Conservation (phyloP, 2,888 invertebrate genomes). For the Ectropis crepuscularia region DNA sequence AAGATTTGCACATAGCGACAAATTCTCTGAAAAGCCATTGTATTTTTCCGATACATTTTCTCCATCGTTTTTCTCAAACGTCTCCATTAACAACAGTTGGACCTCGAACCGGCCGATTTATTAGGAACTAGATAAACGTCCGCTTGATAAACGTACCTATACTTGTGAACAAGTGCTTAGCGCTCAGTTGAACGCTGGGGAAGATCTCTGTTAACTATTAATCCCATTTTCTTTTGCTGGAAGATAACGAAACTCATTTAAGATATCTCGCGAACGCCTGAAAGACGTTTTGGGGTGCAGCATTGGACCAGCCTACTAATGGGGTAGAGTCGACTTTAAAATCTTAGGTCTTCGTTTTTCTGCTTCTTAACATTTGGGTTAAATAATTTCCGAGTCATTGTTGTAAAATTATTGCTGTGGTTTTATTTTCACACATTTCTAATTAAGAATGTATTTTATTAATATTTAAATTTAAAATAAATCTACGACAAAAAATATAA, state of each 20-base stretch:
- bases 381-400: too few relatives aligned
- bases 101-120: slow-evolving; percentile 43
- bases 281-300: slow-evolving; percentile 80
- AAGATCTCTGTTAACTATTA: slow-evolving; percentile 79
- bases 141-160: slow-evolving; percentile 34
- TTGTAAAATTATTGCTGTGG: too few relatives aligned
- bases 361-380: too few relatives aligned
- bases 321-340: slow-evolving; percentile 33
- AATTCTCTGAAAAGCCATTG: slow-evolving; percentile 2
- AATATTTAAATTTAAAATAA: too few relatives aligned
- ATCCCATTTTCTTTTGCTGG: slow-evolving; percentile 78
- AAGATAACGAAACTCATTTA: slow-evolving; percentile 84
- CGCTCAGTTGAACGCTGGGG: slow-evolving; percentile 64
- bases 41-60: slow-evolving; percentile 16
- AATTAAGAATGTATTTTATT: too few relatives aligned
- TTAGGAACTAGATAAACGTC: slow-evolving; percentile 43
- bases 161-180: slow-evolving; percentile 46
- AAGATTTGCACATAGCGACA: neutral
- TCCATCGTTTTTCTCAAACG: slow-evolving; percentile 17
- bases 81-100: slow-evolving; percentile 28
- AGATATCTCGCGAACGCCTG: slow-evolving; percentile 80
- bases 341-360: neutral
- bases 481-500: too few relatives aligned
- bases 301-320: slow-evolving; percentile 29
- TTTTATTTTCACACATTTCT: too few relatives aligned